Evolutionary conservation across 2,888 invertebrate species (phyloP).

Genomic region (Cryptus armator): DNA sequence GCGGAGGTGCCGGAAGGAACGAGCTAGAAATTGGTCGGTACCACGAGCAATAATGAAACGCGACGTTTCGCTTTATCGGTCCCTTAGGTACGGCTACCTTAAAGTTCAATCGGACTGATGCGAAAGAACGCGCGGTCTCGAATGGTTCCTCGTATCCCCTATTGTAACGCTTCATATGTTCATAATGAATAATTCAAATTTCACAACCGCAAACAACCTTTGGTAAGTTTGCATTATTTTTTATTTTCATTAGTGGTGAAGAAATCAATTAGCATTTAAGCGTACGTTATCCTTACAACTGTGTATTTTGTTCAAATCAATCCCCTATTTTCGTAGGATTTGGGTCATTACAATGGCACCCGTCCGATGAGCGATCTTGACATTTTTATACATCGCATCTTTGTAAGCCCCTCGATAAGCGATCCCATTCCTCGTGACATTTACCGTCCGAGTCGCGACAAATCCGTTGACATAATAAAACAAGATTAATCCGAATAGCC

Average conservation of each 20-base stretch:
- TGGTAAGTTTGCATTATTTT: too few species aligned
- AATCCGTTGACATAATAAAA: slow-evolving; percentile 51
- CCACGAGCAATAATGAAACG: slow-evolving; percentile 78
- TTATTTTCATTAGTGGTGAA: too few species aligned
- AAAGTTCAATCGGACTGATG: slow-evolving; percentile 67
- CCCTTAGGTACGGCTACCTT: slow-evolving; percentile 71
- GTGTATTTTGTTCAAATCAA: neutral
- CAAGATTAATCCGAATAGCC: slow-evolving; percentile 46
- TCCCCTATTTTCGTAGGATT: neutral
- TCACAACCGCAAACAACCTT: too few species aligned
- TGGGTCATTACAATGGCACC: neutral
- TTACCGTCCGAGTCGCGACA: slow-evolving; percentile 34
- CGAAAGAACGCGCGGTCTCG: slow-evolving; percentile 56
- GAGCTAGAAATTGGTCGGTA: slow-evolving; percentile 68
- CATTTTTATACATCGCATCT: slow-evolving; percentile 27
- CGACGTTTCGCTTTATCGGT: slow-evolving; percentile 78
- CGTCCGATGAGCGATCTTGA: slow-evolving; percentile 7
- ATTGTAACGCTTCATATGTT: neutral
- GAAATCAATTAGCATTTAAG: too few species aligned
- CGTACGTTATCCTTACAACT: too few species aligned
- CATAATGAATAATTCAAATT: neutral
- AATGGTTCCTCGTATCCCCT: slow-evolving; percentile 15
- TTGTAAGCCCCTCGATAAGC: slow-evolving; percentile 28
- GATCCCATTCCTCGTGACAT: slow-evolving; percentile 42
- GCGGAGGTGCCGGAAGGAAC: slow-evolving; percentile 32